Base-by-base conservation (phyloP, 2,113 vertebrate genomes). In the Mus musculus region DNA sequence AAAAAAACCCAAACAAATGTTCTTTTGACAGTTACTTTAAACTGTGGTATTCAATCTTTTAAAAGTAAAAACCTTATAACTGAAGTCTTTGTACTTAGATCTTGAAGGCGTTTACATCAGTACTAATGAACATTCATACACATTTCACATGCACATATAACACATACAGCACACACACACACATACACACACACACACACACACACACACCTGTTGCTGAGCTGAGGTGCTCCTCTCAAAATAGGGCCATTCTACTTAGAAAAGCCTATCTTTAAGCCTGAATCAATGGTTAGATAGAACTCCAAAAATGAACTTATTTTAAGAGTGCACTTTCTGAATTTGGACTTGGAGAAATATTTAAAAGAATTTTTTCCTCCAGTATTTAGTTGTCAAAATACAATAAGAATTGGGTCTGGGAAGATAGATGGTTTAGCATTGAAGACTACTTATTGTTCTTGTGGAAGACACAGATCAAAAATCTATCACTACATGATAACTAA, bases 261-360 rank as follows among this genome's bases (percentile, higher is more conserved):
- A 89, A 93, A 61, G 4, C 81, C 69, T 82, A 13, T 94, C 72
- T 92, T 89, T 39, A 46, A 26, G 19, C 65, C 86, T 89, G 71
- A 36, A 94, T 10, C 12, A 77, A 30, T 52, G 63, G 82, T 85
- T 73, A 95, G 73, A 88, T 69, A 52, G 26, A 56, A 93, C 73
- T 93, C 56, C 67, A 87, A 67, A 98, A 93, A 85, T 54, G 28
- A 96, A 92, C 14, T 92, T 93, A 93, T 89, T 97, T 96, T 93
- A 88, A 87, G 90, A 96, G 67, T 90, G 1, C 3, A 93, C 82
- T 97, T 97, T 69, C 87, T 91, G 78, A 89, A 76, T 94, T 78
- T 91, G 69, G 42, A 94, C 94, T 97, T 91, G 92, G 65, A 95
- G 81, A 94, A 65, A 88, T 65, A 95, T 69, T 95, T 86, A 93